These are phyloP conservation scores for Zaprionus africanus DNA, from an alignment of 1,140 invertebrate genomes.

Conservation along the genomic window DNA sequence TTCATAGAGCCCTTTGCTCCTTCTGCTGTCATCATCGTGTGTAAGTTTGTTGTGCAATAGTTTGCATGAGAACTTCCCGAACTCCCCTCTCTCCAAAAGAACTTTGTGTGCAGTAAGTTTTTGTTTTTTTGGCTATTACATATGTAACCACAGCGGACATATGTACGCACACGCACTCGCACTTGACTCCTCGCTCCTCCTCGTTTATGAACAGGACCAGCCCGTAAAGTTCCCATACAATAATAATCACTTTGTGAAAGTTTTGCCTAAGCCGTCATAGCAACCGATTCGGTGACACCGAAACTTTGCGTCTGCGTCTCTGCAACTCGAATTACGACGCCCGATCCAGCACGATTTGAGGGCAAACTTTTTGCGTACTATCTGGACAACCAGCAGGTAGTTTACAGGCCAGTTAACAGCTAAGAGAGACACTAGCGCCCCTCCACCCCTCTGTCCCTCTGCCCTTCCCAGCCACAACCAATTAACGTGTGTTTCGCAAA, in stretches of 20 bases:
- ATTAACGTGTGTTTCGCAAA: conserved; percentile 60
- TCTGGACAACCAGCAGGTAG: conserved; percentile 39
- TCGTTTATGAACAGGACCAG: conserved; percentile 39
- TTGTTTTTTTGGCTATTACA: conserved; percentile 55
- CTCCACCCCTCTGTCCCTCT: too few relatives aligned
- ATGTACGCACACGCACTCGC: neutral
- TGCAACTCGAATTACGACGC: conserved; percentile 22
- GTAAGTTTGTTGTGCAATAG: conserved; percentile 60
- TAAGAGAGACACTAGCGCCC: neutral
- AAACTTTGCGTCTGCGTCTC: conserved; percentile 43
- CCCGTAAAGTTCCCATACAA: conserved; percentile 73
- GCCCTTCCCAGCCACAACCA: conserved; percentile 16
- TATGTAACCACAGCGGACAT: conserved; percentile 42
- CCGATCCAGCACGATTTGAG: conserved; percentile 19
- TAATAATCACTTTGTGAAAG: conserved; percentile 81
- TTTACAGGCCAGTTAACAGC: conserved; percentile 35
- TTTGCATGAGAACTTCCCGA: conserved; percentile 58
- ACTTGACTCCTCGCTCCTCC: conserved; percentile 16
- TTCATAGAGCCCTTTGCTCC: conserved; percentile 28
- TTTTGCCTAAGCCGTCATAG: conserved; percentile 74
- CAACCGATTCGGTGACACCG: conserved; percentile 70
- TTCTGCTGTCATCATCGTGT: conserved; percentile 34
- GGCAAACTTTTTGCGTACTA: conserved; percentile 46
- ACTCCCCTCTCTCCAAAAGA: conserved; percentile 10
- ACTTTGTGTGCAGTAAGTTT: conserved; percentile 67